These are phyloP conservation scores for Drosophila murphyi DNA, from an alignment of 1,140 invertebrate genomes.

Conservation along the genomic window DNA sequence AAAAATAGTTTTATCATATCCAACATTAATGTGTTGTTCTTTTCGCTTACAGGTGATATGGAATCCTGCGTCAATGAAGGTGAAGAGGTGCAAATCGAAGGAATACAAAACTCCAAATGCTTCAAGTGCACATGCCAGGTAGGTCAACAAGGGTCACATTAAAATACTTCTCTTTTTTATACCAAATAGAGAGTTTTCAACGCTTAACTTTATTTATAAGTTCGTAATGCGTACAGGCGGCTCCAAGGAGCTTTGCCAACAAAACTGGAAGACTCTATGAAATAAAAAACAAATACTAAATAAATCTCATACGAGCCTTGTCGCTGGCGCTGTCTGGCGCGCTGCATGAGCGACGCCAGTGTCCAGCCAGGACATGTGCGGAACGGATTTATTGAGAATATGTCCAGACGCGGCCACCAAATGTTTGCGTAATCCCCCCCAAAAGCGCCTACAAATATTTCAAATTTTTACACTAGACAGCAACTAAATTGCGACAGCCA, in stretches of 20 bases:
- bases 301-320: constrained; percentile 55
- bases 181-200: not conserved
- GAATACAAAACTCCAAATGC: constrained; percentile 72
- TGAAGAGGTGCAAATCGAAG: constrained; percentile 65
- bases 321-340: constrained; percentile 35
- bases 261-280: constrained; percentile 45
- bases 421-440: constrained; percentile 39
- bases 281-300: constrained; percentile 62
- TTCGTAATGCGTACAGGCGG: constrained; percentile 24
- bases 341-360: constrained; percentile 71
- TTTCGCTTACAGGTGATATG: constrained; percentile 61
- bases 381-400: constrained; percentile 41
- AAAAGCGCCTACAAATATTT: constrained; percentile 44
- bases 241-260: constrained; percentile 57
- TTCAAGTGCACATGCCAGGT: constrained; percentile 79
- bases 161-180: too few relatives aligned
- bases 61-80: constrained; percentile 79
- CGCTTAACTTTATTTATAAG: constrained; percentile 18
- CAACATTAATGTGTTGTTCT: constrained; percentile 4
- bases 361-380: constrained; percentile 68
- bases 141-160: constrained; percentile 19
- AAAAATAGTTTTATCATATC: constrained; percentile 9
- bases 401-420: constrained; percentile 45
- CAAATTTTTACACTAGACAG: constrained; percentile 57
- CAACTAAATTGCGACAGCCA: constrained; percentile 28